phyloP scores from a whole-genome alignment of 2,888 invertebrate species.

The Acronicta aceris region DNA sequence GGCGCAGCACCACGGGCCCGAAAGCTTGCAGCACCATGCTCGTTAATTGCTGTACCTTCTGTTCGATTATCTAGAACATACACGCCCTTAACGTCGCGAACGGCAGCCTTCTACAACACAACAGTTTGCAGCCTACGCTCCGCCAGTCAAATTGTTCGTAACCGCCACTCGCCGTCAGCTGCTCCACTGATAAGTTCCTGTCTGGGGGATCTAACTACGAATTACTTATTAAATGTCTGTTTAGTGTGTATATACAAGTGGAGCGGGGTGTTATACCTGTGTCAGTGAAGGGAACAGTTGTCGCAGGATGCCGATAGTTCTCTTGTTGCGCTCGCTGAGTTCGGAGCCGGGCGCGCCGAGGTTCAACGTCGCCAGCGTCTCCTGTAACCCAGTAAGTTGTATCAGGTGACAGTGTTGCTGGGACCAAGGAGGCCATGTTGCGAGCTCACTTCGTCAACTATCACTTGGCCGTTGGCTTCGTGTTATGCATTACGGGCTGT shows the following conservation, averaged over 20 bases:
- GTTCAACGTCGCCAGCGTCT: conserved; percentile 91
- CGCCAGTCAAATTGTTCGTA: neutral
- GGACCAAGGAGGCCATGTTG: neutral
- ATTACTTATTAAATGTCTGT: conserved; percentile 1
- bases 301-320: conserved; percentile 93
- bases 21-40: conserved; percentile 93
- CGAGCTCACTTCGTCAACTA: neutral
- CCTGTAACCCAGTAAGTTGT: conserved; percentile 80
- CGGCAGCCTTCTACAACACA: conserved; percentile 28
- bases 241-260: neutral
- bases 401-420: neutral
- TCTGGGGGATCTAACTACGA: conserved; percentile 32
- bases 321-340: conserved; percentile 92
- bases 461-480: neutral
- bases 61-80: conserved; percentile 92
- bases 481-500: conserved; percentile 13
- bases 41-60: conserved; percentile 93
- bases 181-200: conserved; percentile 22
- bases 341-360: conserved; percentile 91
- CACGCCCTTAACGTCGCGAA: conserved; percentile 72
- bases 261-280: conserved; percentile 88
- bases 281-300: conserved; percentile 93
- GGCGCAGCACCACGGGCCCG: conserved; percentile 92
- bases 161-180: conserved; percentile 9
- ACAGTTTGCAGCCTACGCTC: conserved; percentile 9